A percentile compares a stretch with the other conserved stretches of the same genome.
These are phyloP conservation scores for Xiphophorus hellerii DNA, from an alignment of 2,113 vertebrate species.

Conservation along the genomic window DNA sequence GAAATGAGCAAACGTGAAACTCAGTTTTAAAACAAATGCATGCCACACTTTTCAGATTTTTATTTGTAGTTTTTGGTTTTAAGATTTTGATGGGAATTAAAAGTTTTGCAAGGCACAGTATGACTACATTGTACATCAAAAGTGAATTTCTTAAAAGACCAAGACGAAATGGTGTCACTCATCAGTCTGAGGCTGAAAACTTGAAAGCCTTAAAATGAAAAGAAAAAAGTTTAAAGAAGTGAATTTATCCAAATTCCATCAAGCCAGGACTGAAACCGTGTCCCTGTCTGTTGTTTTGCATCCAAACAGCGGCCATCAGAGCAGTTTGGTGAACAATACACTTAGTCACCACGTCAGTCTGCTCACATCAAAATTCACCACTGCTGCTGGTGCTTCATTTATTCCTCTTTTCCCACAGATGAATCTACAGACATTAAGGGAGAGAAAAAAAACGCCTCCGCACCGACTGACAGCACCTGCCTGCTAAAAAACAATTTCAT, in stretches of 20 bases:
- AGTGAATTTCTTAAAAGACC: not conserved
- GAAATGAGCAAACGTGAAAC: too few relatives aligned
- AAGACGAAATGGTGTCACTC: not conserved
- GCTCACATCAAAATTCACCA: conserved; percentile 7
- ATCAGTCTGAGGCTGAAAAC: not conserved
- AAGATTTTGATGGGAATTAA: too few relatives aligned
- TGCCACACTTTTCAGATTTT: not conserved
- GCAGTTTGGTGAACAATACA: conserved; percentile 2
- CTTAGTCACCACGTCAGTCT: conserved; percentile 28
- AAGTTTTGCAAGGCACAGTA: not conserved
- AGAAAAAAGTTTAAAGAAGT: not conserved
- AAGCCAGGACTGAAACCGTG: not conserved
- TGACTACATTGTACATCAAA: not conserved
- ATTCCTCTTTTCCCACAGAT: conserved; percentile 28
- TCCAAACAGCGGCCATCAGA: not conserved
- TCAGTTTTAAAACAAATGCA: too few relatives aligned
- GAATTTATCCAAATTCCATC: not conserved
- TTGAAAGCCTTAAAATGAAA: not conserved
- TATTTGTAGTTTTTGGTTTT: too few relatives aligned
- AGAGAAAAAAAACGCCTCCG: conserved; percentile 33
- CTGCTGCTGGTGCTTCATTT: not conserved
- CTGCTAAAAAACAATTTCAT: conserved; percentile 26
- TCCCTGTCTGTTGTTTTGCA: not conserved
- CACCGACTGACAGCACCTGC: conserved; percentile 32
- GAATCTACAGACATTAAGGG: conserved; percentile 27